These are phyloP conservation scores for Tillus elongatus DNA, from an alignment of 2,888 invertebrate genomes.

Conservation along the genomic window DNA sequence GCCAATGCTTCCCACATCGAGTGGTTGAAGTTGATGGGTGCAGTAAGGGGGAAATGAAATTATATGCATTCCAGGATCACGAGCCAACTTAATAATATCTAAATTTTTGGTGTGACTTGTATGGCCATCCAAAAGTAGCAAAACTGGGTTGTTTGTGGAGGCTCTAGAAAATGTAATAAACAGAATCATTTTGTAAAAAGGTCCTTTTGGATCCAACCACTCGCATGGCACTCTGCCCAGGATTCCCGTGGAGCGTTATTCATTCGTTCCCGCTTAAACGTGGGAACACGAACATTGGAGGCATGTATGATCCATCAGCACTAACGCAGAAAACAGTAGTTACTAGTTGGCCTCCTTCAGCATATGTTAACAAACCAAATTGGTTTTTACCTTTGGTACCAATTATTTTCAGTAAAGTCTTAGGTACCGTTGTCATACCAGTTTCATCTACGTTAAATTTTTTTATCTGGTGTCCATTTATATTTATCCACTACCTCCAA, in stretches of 20 bases:
- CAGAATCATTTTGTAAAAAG: slow-evolving; percentile 18
- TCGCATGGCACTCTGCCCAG: no score
- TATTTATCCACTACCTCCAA: no score
- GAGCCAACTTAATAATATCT: no score
- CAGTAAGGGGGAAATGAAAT: no score
- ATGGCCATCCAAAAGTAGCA: no score
- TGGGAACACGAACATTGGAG: slow-evolving; percentile 17
- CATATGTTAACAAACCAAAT: slow-evolving; percentile 13
- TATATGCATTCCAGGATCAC: no score
- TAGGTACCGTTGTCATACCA: slow-evolving; percentile 14
- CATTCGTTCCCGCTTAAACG: slow-evolving; percentile 14
- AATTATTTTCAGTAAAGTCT: slow-evolving; percentile 12
- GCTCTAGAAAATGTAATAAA: no score
- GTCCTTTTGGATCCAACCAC: slow-evolving; percentile 18
- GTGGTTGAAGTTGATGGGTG: no score
- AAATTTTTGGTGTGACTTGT: no score
- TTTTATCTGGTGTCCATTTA: no score
- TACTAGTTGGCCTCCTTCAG: slow-evolving; percentile 15
- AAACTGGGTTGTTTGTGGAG: no score
- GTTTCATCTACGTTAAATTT: slow-evolving; percentile 16
- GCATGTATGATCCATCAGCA: slow-evolving; percentile 14
- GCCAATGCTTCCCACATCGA: no score
- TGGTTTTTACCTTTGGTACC: slow-evolving; percentile 17
- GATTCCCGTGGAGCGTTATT: slow-evolving; percentile 16
- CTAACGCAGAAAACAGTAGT: slow-evolving; percentile 15